These are phyloP conservation scores for Lepidurus packardi DNA, from an alignment of 1,140 invertebrate genomes.

Conservation along the genomic window DNA sequence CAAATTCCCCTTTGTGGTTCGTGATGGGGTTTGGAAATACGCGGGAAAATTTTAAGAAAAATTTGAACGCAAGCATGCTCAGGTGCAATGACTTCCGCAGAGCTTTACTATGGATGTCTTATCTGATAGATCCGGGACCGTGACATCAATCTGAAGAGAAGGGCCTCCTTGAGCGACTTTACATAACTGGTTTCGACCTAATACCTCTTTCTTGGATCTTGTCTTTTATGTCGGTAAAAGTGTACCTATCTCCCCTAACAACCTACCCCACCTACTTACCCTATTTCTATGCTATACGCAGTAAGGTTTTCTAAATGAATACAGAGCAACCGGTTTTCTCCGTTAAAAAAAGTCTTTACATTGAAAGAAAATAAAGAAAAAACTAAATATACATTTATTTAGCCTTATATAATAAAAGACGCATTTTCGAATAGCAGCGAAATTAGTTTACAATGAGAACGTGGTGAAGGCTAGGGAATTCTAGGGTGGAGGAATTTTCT, in stretches of 20 bases:
- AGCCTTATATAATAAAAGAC: too few relatives aligned
- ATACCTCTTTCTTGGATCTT: neutral
- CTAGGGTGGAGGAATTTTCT: too few relatives aligned
- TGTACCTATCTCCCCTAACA: neutral
- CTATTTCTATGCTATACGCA: neutral
- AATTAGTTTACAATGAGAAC: too few relatives aligned
- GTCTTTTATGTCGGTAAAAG: neutral
- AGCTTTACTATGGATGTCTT: neutral
- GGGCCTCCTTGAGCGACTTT: neutral
- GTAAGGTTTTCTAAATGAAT: neutral
- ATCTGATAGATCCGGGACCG: neutral
- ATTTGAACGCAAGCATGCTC: too few relatives aligned
- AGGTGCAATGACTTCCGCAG: neutral
- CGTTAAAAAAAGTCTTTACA: neutral
- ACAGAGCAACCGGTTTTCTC: neutral
- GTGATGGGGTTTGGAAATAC: too few relatives aligned
- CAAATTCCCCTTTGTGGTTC: too few relatives aligned
- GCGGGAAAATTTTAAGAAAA: too few relatives aligned
- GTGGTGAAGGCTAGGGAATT: too few relatives aligned
- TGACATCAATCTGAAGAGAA: constrained; percentile 14
- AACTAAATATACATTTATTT: too few relatives aligned
- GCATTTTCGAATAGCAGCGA: too few relatives aligned
- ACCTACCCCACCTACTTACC: neutral
- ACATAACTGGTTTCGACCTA: neutral
- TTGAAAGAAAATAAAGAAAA: too few relatives aligned